Percentiles rank a stretch among this genome's conserved stretches.
phyloP scores from a whole-genome alignment of 2,113 vertebrate species.

The Rattus rattus region DNA sequence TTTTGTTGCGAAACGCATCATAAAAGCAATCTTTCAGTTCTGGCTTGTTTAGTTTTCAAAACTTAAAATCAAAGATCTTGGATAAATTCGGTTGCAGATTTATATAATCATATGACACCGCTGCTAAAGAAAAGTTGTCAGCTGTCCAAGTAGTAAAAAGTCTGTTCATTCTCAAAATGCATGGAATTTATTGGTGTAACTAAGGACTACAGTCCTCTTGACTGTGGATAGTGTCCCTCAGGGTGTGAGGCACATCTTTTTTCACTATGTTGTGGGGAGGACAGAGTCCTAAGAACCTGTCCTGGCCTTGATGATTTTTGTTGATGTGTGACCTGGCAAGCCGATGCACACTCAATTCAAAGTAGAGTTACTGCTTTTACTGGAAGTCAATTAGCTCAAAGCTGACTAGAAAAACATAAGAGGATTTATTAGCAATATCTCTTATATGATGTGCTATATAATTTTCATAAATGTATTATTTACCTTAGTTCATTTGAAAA shows the following conservation, averaged over 20 bases:
- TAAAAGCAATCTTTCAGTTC: neutral
- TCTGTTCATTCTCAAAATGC: neutral
- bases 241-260: neutral
- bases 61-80: neutral
- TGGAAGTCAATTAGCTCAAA: slow-evolving; percentile 50
- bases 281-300: neutral
- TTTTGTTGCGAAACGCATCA: slow-evolving; percentile 18
- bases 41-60: slow-evolving; percentile 27
- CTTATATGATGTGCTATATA: neutral
- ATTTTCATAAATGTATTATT: slow-evolving; percentile 36
- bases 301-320: neutral
- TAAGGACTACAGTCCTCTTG: neutral
- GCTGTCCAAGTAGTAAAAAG: neutral
- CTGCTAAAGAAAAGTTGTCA: neutral
- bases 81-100: neutral
- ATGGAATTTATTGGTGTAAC: neutral
- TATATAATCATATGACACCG: neutral
- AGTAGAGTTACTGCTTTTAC: slow-evolving; percentile 34
- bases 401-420: neutral
- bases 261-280: neutral
- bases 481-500: slow-evolving; percentile 18
- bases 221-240: neutral
- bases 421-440: neutral
- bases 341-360: neutral
- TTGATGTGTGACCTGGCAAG: neutral